Evolutionary conservation across 2,888 invertebrate genomes (phyloP).

Genomic region (Thera britannica): DNA sequence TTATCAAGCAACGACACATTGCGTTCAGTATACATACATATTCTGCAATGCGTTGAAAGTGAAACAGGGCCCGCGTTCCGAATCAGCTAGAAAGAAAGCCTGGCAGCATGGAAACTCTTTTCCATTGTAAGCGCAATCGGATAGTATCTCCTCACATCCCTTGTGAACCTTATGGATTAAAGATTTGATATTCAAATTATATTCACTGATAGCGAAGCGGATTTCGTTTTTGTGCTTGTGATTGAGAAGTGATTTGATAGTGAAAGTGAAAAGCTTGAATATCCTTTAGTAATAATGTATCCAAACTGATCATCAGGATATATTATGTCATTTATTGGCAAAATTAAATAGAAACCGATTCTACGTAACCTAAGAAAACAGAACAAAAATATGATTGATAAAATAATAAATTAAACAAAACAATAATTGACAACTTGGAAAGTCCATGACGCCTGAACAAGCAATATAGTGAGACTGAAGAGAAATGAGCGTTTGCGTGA

Average conservation of each 20-base stretch:
- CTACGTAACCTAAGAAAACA: neutral
- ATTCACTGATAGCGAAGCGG: neutral
- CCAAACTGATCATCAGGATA: neutral
- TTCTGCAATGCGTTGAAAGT: conserved; percentile 82
- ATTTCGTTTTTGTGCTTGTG: neutral
- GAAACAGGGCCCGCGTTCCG: conserved; percentile 81
- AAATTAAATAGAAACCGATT: neutral
- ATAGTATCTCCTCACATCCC: conserved; percentile 72
- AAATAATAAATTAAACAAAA: neutral
- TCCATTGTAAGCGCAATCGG: conserved; percentile 77
- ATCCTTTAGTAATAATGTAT: neutral
- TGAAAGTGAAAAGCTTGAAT: neutral
- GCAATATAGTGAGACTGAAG: neutral
- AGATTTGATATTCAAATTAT: neutral
- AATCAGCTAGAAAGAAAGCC: conserved; percentile 74
- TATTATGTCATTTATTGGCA: neutral
- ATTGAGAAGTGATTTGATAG: neutral
- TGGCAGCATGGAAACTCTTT: conserved; percentile 77
- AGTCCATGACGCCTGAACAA: neutral
- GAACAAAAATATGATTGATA: neutral
- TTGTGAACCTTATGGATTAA: conserved; percentile 65
- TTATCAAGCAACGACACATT: conserved; percentile 28
- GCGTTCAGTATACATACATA: conserved; percentile 55
- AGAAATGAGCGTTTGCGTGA: conserved; percentile 23
- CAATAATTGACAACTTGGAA: conserved; percentile 9